Evolutionary conservation across 2,113 vertebrate genomes (phyloP).

Genomic region (Illadopsis cleaveri): DNA sequence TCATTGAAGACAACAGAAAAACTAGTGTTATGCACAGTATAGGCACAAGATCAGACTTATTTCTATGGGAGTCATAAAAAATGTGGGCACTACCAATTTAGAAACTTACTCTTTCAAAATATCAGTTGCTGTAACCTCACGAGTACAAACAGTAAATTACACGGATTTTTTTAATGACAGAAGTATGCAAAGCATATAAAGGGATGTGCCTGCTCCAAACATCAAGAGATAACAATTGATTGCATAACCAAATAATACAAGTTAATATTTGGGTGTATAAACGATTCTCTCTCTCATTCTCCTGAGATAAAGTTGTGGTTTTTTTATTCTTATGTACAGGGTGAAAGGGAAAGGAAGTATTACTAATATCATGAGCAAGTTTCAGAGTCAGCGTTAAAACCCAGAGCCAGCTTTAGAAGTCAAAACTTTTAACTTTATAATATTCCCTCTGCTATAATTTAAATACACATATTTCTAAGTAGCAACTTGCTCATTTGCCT

Average conservation of each 20-base stretch:
- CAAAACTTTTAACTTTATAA: neutral
- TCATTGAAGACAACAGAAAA: neutral
- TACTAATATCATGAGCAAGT: neutral
- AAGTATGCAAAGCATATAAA: neutral
- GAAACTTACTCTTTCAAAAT: neutral
- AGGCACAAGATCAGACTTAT: neutral
- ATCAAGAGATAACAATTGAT: neutral
- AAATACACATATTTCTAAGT: neutral
- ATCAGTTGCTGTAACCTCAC: neutral
- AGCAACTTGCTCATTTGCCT: neutral
- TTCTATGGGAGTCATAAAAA: neutral
- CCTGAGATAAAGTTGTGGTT: neutral
- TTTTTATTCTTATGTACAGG: neutral
- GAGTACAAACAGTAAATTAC: neutral
- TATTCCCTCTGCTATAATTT: neutral
- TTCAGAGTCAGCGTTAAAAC: neutral
- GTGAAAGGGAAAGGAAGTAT: neutral
- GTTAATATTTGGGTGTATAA: neutral
- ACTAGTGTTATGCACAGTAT: neutral
- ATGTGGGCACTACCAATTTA: neutral
- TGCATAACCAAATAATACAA: neutral
- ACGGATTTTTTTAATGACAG: neutral
- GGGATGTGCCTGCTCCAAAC: neutral
- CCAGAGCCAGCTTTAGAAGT: neutral
- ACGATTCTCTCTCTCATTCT: neutral